Evolutionary conservation across 2,797 vertebrate genomes (phyloP), one percentile per base, ranked within the genome.

Genomic region (Pyrocephalus nanus): DNA sequence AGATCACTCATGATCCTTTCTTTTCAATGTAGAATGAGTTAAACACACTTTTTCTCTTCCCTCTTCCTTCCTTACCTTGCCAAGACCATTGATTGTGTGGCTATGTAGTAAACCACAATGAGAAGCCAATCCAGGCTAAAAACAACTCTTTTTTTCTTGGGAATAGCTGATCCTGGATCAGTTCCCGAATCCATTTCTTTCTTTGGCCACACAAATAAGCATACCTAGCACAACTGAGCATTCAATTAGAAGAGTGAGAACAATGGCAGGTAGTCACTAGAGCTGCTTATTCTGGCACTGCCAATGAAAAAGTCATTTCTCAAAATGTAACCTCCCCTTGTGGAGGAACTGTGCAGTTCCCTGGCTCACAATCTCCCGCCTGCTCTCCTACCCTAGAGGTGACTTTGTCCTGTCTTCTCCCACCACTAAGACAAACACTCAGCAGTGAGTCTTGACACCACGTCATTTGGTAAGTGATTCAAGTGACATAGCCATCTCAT

Each of bases 71-170:
- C 38, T 75, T 13, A 62, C 47, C 26, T 84, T 73, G 47, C 58
- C 80, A 78, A 47, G 47, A 79, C 5, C 21, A 66, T 29, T 40
- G 43, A 77, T 81, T 12, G n/a, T 51, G 62, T 62, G 86, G 74
- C 64, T 62, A 25, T 9, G 43, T 32, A 94, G 84, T 42, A 91
- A 87, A 45, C 36, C 67, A 29, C 84, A 93, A 23, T 1, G 10
- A 84, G 54, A n/a, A 88, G 84, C 11, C 8, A 69, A 75, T 21
- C n/a, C 43, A 79, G 32, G 51, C 43, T 87, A 51, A 94, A 83
- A 93, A 4, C 23, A 61, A 15, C 11, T 1, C 3, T 57, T 61
- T 54, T 45, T 42, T 30, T 26, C 50, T 64, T 47, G 29, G 40
- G 30, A 94, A 58, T 20, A 51, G 26, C 32, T 85, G 40, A 73